Evolutionary conservation across 2,888 invertebrate species (phyloP).

Genomic region (Chymomyza fuscimana): DNA sequence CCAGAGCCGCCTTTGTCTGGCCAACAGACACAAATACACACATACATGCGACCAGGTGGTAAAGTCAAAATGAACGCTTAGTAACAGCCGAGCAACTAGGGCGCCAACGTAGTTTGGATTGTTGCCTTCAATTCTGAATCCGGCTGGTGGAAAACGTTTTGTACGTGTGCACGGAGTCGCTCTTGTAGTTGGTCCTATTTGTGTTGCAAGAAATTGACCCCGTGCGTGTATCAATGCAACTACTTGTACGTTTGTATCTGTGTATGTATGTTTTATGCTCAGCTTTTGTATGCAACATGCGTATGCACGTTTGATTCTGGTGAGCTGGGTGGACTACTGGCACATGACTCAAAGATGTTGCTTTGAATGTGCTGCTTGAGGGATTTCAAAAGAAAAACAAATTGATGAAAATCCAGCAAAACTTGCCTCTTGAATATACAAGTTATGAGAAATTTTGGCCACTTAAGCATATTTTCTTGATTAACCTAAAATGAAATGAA

Average conservation of each 20-base stretch:
- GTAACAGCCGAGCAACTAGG: slow-evolving; percentile 71
- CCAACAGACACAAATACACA: slow-evolving; percentile 13
- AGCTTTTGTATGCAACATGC: slow-evolving; percentile 8
- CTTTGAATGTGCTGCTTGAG: neutral
- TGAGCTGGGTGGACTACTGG: neutral
- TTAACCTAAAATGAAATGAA: too few relatives aligned
- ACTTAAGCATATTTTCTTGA: too few relatives aligned
- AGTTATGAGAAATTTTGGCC: too few relatives aligned
- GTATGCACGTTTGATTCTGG: neutral
- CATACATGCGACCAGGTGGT: slow-evolving; percentile 39
- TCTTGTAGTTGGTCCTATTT: slow-evolving; percentile 26
- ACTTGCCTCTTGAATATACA: too few relatives aligned
- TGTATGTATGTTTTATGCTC: too few relatives aligned
- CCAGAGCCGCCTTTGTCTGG: slow-evolving; percentile 40
- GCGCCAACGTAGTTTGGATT: slow-evolving; percentile 9
- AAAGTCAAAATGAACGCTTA: slow-evolving; percentile 65
- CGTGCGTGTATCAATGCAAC: slow-evolving; percentile 51
- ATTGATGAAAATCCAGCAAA: too few relatives aligned
- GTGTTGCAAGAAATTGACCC: slow-evolving; percentile 71
- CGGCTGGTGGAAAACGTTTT: slow-evolving; percentile 24
- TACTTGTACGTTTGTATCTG: neutral
- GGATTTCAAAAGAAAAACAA: too few relatives aligned
- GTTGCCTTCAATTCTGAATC: neutral
- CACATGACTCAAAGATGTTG: neutral
- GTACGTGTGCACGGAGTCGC: slow-evolving; percentile 53